These are phyloP conservation scores for Sebastes steindachneri DNA, from an alignment of 2,797 vertebrate species.

Conservation along the genomic window DNA sequence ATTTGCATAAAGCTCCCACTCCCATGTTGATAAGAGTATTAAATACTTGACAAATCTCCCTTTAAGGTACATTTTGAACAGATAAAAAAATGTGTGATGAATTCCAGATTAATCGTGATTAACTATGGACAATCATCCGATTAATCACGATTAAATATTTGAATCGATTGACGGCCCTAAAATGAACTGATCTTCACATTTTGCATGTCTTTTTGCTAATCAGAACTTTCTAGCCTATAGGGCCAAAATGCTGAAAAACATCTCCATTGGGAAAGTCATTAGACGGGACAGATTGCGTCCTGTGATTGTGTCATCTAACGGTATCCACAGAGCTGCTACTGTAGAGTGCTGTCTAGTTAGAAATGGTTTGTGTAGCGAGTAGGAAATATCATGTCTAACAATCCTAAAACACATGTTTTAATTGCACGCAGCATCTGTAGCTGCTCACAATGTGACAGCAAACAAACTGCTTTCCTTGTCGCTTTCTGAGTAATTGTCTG, in stretches of 20 bases:
- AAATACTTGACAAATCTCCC: too few species aligned
- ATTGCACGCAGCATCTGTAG: slow-evolving; percentile 61
- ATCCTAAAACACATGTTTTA: slow-evolving; percentile 61
- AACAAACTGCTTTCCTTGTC: slow-evolving; percentile 52
- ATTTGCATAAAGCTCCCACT: too few species aligned
- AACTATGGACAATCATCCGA: too few species aligned
- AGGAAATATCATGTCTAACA: slow-evolving; percentile 25
- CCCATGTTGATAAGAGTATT: too few species aligned
- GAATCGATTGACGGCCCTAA: too few species aligned
- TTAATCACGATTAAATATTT: too few species aligned
- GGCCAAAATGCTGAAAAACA: not conserved
- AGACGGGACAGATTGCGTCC: slow-evolving; percentile 1
- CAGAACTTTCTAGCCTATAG: not conserved
- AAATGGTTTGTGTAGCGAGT: not conserved
- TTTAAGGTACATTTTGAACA: too few species aligned
- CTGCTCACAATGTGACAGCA: slow-evolving; percentile 52
- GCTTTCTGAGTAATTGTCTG: slow-evolving; percentile 25
- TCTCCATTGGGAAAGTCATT: not conserved
- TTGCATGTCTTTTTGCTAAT: slow-evolving; percentile 17
- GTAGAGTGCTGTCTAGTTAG: slow-evolving; percentile 10
- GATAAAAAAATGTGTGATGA: too few species aligned
- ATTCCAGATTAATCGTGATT: too few species aligned
- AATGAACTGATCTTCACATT: slow-evolving; percentile 18
- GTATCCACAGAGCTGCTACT: not conserved
- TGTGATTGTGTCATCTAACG: slow-evolving; percentile 2